phyloP scores from a whole-genome alignment of 2,797 vertebrate genomes.

The Eulemur albifrons region DNA sequence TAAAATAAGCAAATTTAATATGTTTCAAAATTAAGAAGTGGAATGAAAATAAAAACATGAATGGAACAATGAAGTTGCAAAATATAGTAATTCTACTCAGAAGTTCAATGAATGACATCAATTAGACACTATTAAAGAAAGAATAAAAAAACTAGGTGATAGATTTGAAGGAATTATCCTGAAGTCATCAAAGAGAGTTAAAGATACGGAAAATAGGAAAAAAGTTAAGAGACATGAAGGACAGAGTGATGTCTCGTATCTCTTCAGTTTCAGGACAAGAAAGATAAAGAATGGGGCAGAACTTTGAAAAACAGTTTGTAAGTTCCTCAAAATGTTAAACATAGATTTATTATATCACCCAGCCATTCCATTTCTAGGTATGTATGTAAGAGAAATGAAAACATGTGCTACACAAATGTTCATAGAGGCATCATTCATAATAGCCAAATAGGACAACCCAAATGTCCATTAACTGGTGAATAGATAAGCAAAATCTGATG shows the following conservation, averaged over 20 bases:
- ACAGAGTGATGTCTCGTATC: not conserved
- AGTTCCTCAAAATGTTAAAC: not conserved
- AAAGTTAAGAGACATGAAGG: not conserved
- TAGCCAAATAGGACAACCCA: not conserved
- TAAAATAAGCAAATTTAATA: not conserved
- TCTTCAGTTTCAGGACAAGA: not conserved
- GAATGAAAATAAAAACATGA: not conserved
- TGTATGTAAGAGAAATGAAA: not conserved
- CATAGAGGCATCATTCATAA: not conserved
- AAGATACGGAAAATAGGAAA: not conserved
- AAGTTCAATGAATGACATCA: not conserved
- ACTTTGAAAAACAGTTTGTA: not conserved
- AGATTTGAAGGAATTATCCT: not conserved
- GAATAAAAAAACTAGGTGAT: not conserved
- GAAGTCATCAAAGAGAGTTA: not conserved
- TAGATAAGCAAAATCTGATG: not conserved
- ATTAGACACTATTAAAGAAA: not conserved
- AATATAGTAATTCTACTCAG: not conserved
- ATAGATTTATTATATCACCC: not conserved
- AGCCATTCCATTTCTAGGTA: not conserved
- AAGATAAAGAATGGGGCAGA: not conserved
- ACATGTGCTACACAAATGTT: not conserved
- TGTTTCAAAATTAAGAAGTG: not conserved
- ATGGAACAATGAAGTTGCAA: not conserved
- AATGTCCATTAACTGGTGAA: not conserved